phyloP scores from a whole-genome alignment of 2,888 invertebrate species.

The Drosophila sordidula region DNA sequence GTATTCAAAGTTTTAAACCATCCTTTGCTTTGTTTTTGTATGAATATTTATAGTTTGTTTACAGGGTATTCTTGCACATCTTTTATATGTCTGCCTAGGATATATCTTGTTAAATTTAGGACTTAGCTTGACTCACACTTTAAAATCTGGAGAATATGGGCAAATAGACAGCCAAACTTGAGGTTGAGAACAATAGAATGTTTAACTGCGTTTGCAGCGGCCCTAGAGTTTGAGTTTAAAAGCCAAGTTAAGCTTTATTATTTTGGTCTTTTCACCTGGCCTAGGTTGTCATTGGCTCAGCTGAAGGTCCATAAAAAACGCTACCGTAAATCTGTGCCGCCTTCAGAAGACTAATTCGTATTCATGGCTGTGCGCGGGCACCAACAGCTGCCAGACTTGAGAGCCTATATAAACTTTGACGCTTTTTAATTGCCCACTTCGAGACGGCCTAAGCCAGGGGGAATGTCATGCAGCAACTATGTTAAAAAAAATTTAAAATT shows the following conservation, averaged over 20 bases:
- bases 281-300: constrained; percentile 14
- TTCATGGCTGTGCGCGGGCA: constrained; percentile 38
- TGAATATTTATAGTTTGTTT: too few species aligned
- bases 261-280: constrained; percentile 19
- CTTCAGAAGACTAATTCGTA: constrained; percentile 29
- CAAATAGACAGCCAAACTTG: too few species aligned
- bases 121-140: too few species aligned
- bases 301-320: constrained; percentile 21
- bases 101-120: too few species aligned
- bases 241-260: constrained; percentile 25
- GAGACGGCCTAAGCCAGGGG: constrained; percentile 25
- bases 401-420: constrained; percentile 51
- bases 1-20: too few species aligned
- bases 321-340: constrained; percentile 37
- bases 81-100: too few species aligned
- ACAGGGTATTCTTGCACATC: too few species aligned
- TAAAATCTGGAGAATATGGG: too few species aligned
- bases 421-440: constrained; percentile 69
- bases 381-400: constrained; percentile 22
- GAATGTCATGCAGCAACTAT: constrained; percentile 39
- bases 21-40: too few species aligned
- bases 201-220: constrained; percentile 9
- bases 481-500: constrained; percentile 39
- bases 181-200: constrained; percentile 2
- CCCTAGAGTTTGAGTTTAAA: constrained; percentile 19